Evolutionary conservation across 1,140 invertebrate species (phyloP), one percentile per base, ranked within the genome.

Genomic region (Drosophila kohkoa): DNA sequence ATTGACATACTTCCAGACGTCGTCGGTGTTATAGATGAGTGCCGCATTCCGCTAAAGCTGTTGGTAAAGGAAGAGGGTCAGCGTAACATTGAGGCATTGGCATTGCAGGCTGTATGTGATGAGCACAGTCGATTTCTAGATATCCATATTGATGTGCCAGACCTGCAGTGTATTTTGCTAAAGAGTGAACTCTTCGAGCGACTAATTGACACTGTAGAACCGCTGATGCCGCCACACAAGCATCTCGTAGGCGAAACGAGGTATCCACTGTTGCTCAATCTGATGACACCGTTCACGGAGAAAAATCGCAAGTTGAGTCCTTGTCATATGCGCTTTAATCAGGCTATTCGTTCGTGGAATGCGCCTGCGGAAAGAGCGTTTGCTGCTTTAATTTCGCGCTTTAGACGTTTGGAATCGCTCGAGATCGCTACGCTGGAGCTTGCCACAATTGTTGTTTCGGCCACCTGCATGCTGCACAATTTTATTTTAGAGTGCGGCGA

Each of bases 391-490:
- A 35, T 79, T 3, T 73, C 77, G 2, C 68, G 74, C 1, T 79
- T 79, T 48, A 43, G 20, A 15, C 77, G 77, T 1, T 25, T 79
- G 10, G 15, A 73, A 7, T 49, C 52, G 0, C 20, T 79, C 0
- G 74, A 79, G 10, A 64, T 79, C 4, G 38, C 45, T 6, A 63
- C 62, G 5, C n/a, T 79, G 3, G 69, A 73, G 5, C 16, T 77
- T 35, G 74, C 45, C 16, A 52, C 43, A 10, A 64, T 54, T 43
- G 64, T 79, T 1, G 41, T 79, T 25, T 64, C 75, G 1, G 77
- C 75, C 15, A 45, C 62, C 5, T 77, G 68, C 25, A 79, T 79
- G 74, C 41, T 79, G n/a, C 77, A 79, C 25, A 79, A 79, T 45
- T 79, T 79, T 35, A 79, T 79, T 25, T 32, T 77, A 10, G 63